Percentiles rank a stretch among this genome's conserved stretches.
Evolutionary conservation across 2,113 vertebrate species (phyloP).

Genomic region (Chloropsis hardwickii): DNA sequence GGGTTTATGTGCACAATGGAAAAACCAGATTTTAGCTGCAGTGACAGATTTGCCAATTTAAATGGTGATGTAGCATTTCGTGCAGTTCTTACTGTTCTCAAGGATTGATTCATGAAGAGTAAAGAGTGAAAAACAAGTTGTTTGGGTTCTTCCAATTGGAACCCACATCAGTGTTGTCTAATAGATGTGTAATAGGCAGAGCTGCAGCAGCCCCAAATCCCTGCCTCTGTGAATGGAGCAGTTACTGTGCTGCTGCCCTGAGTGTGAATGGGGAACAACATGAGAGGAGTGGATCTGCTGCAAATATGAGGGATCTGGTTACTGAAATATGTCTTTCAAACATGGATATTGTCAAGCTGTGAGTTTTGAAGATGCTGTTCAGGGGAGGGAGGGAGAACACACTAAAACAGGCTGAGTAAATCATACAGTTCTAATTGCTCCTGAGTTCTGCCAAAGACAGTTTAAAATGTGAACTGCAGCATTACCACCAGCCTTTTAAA

Average conservation of each 20-base stretch:
- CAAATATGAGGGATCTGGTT: background rate
- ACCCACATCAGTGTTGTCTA: background rate
- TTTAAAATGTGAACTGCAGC: slow-evolving; percentile 24
- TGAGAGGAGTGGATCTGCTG: background rate
- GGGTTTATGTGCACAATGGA: background rate
- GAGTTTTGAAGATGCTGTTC: background rate
- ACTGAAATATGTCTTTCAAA: background rate
- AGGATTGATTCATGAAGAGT: background rate
- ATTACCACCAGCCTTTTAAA: slow-evolving; percentile 30
- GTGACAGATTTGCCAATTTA: background rate
- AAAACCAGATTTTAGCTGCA: background rate
- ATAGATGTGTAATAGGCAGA: background rate
- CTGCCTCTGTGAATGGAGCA: background rate
- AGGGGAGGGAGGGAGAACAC: background rate
- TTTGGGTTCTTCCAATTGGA: background rate
- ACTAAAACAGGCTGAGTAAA: slow-evolving; percentile 15
- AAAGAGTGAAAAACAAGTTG: background rate
- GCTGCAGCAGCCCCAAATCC: background rate
- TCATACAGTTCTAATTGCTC: slow-evolving; percentile 21
- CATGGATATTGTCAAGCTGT: background rate
- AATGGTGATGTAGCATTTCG: background rate
- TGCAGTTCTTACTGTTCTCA: background rate
- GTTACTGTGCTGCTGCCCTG: background rate
- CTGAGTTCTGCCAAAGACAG: slow-evolving; percentile 19
- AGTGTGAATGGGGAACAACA: background rate